phyloP scores from a whole-genome alignment of 1,140 invertebrate genomes.

The Belonocnema kinseyi region DNA sequence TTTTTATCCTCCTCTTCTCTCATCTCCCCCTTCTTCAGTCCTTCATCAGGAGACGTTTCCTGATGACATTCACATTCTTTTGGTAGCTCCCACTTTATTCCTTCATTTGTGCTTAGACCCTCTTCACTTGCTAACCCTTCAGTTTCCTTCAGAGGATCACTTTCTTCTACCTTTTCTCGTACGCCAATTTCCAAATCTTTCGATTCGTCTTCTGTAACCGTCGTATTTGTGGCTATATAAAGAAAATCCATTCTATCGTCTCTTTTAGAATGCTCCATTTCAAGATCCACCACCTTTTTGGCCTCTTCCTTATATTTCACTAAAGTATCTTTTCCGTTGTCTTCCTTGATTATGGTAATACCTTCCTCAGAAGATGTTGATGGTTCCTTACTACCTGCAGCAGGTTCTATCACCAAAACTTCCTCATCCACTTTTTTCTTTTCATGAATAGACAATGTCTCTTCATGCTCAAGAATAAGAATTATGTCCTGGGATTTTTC shows the following conservation, averaged over 20 bases:
- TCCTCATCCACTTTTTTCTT: constrained; percentile 46
- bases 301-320: constrained; percentile 41
- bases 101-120: background rate
- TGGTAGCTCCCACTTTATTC: constrained; percentile 42
- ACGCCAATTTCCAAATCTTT: constrained; percentile 28
- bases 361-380: constrained; percentile 53
- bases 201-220: constrained; percentile 45
- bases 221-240: constrained; percentile 45
- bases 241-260: constrained; percentile 51
- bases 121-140: background rate
- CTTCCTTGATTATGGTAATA: constrained; percentile 42
- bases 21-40: constrained; percentile 54
- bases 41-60: constrained; percentile 44
- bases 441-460: constrained; percentile 47
- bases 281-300: constrained; percentile 43
- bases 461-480: constrained; percentile 60
- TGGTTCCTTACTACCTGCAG: constrained; percentile 49
- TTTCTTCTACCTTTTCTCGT: constrained; percentile 38
- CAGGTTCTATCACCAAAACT: constrained; percentile 37
- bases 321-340: constrained; percentile 40
- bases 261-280: constrained; percentile 48
- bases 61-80: constrained; percentile 46
- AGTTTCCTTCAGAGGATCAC: constrained; percentile 32
- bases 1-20: constrained; percentile 49
- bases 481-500: constrained; percentile 63